Conservation (phyloP, 1,140 invertebrate genomes). For the Antheraea pernyi region DNA sequence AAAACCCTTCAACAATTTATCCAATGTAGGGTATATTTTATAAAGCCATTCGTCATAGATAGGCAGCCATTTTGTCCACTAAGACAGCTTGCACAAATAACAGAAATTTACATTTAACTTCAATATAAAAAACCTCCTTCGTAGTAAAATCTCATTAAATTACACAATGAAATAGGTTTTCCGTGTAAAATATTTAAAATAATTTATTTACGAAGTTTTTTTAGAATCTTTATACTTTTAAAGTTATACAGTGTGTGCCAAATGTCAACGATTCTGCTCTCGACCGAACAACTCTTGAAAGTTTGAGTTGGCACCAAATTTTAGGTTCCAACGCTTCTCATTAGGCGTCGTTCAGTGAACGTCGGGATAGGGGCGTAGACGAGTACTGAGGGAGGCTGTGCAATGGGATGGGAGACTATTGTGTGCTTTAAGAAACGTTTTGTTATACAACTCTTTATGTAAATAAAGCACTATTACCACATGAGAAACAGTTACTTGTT, state of each 20-base stretch:
- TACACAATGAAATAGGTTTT: too few relatives aligned
- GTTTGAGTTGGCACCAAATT: constrained; percentile 73
- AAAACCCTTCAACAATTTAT: too few relatives aligned
- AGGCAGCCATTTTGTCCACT: too few relatives aligned
- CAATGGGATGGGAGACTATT: constrained; percentile 39
- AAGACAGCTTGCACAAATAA: too few relatives aligned
- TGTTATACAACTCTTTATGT: constrained; percentile 51
- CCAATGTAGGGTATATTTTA: too few relatives aligned
- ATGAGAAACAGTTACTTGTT: neutral
- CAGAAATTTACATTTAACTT: too few relatives aligned
- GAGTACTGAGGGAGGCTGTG: constrained; percentile 12
- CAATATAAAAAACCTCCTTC: too few relatives aligned
- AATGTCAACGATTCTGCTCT: constrained; percentile 44
- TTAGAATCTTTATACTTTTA: too few relatives aligned
- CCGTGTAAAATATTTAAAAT: too few relatives aligned
- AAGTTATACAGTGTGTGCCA: constrained; percentile 8
- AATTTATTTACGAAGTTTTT: too few relatives aligned
- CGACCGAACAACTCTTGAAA: constrained; percentile 53
- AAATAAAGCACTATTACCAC: constrained; percentile 1
- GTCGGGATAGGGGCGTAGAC: constrained; percentile 25
- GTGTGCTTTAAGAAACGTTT: constrained; percentile 59
- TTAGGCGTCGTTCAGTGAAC: constrained; percentile 53
- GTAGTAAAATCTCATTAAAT: too few relatives aligned
- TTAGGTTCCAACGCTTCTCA: constrained; percentile 70
- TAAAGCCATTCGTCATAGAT: too few relatives aligned